These are phyloP conservation scores for Spinibarbus caldwelli DNA, from an alignment of 2,797 vertebrate species.

Conservation along the genomic window DNA sequence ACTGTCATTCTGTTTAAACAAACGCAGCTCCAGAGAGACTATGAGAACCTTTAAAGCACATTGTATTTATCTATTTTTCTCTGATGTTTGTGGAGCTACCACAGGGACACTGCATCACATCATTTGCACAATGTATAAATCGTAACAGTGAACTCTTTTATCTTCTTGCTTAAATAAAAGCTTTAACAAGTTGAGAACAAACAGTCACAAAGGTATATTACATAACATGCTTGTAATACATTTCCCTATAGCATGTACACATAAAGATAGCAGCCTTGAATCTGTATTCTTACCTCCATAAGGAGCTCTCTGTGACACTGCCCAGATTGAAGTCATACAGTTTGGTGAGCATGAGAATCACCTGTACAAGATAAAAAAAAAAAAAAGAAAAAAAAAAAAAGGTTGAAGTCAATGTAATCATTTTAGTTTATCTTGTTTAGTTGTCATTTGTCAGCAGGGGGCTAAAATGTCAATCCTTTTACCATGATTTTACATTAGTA, in stretches of 20 bases:
- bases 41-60: neutral
- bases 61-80: conserved; percentile 11
- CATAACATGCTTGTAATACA: neutral
- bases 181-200: conserved; percentile 20
- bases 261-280: neutral
- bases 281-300: conserved; percentile 92
- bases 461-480: neutral
- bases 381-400: too few species aligned
- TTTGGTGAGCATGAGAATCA: conserved; percentile 99
- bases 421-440: neutral
- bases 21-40: conserved; percentile 28
- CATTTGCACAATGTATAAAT: neutral
- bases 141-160: neutral
- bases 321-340: conserved; percentile 98
- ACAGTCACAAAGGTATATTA: neutral
- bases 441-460: neutral
- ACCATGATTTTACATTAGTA: neutral
- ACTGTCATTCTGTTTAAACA: conserved; percentile 52
- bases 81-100: neutral
- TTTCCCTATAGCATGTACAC: neutral
- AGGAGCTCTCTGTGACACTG: conserved; percentile 97
- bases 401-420: too few species aligned
- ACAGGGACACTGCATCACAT: neutral
- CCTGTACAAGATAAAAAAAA: conserved; percentile 76
- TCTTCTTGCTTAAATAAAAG: neutral